Percentiles rank a stretch among this genome's conserved stretches.
These are phyloP conservation scores for Arnoldichthys spilopterus DNA, from an alignment of 2,797 vertebrate species.

Conservation along the genomic window DNA sequence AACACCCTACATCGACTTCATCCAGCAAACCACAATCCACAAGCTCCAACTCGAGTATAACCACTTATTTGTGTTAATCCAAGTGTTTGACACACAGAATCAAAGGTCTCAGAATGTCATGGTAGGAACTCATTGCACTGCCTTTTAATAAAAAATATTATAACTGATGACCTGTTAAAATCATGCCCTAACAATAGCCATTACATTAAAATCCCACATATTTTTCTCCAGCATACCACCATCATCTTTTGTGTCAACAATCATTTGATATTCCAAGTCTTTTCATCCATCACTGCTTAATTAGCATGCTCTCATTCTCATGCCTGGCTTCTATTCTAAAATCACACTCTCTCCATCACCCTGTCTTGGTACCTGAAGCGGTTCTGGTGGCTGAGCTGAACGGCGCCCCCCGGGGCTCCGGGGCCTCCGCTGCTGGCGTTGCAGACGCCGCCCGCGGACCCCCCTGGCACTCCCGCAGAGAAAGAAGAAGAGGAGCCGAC, in stretches of 20 bases:
- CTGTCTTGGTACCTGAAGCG: slow-evolving; percentile 82
- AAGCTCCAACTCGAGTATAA: slow-evolving; percentile 1
- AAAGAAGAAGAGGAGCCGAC: slow-evolving; percentile 59
- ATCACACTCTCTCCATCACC: slow-evolving; percentile 39
- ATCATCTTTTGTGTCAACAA: not conserved
- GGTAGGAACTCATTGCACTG: too few species aligned
- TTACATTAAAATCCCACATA: not conserved
- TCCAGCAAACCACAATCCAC: not conserved
- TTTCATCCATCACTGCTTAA: not conserved
- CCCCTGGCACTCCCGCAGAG: slow-evolving; percentile 63
- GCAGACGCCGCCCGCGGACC: slow-evolving; percentile 61
- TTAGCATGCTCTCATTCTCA: not conserved
- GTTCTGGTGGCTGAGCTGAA: slow-evolving; percentile 74
- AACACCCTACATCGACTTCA: not conserved
- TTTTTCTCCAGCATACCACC: not conserved
- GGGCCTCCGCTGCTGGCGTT: slow-evolving; percentile 64
- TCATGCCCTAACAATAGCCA: not conserved
- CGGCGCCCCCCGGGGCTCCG: slow-evolving; percentile 60
- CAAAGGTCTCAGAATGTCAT: too few species aligned
- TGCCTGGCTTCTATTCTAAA: slow-evolving; percentile 35
- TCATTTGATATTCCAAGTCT: not conserved
- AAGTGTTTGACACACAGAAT: not conserved
- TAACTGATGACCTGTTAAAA: not conserved
- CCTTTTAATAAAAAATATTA: not conserved
- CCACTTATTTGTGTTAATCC: too few species aligned